These are phyloP conservation scores for Eulemur albifrons DNA, from an alignment of 2,797 vertebrate genomes.

Conservation along the genomic window DNA sequence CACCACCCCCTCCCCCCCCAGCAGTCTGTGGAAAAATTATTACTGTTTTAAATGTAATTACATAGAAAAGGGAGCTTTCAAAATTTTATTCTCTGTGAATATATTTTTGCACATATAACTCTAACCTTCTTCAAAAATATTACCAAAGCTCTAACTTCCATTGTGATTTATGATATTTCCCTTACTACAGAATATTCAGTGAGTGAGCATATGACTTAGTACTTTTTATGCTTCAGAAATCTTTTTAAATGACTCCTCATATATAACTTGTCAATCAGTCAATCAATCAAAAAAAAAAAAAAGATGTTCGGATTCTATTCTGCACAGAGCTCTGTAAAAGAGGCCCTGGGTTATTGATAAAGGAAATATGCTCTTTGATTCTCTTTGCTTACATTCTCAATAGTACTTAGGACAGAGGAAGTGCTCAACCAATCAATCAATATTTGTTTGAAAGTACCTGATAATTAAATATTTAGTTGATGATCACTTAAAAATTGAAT, in stretches of 20 bases:
- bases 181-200: neutral
- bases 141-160: neutral
- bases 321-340: neutral
- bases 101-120: neutral
- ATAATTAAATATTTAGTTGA: conserved; percentile 37
- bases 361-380: neutral
- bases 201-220: neutral
- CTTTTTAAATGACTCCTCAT: neutral
- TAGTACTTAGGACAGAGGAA: neutral
- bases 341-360: neutral
- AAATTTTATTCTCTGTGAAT: neutral
- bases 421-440: neutral
- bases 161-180: conserved; percentile 3
- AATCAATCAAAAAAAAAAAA: neutral
- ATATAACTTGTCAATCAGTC: neutral
- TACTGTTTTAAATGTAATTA: neutral
- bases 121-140: conserved; percentile 29
- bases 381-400: neutral
- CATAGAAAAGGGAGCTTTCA: neutral
- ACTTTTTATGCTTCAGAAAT: neutral
- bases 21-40: too few relatives aligned
- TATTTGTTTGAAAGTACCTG: conserved; percentile 13
- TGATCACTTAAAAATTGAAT: neutral
- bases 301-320: neutral
- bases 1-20: too few relatives aligned